Percentiles rank a stretch among this genome's conserved stretches.
phyloP scores from a whole-genome alignment of 2,888 invertebrate species.

The Agrochola macilenta region DNA sequence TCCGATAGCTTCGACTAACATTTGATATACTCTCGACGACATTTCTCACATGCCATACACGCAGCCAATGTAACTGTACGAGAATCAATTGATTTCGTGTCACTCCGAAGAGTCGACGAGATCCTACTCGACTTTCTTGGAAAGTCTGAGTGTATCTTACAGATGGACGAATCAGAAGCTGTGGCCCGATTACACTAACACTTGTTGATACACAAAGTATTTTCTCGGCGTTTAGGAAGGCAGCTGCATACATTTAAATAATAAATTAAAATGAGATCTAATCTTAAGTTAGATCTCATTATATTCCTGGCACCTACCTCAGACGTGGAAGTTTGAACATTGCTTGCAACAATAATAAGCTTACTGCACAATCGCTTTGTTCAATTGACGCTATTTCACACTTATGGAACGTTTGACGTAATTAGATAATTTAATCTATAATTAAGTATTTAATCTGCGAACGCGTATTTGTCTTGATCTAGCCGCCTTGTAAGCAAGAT shows the following conservation, averaged over 20 bases:
- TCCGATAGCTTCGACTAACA: constrained; percentile 84
- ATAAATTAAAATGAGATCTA: constrained; percentile 26
- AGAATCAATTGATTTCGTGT: constrained; percentile 70
- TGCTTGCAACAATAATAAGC: constrained; percentile 23
- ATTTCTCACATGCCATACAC: constrained; percentile 81
- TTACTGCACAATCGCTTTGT: constrained; percentile 32
- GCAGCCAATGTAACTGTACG: constrained; percentile 79
- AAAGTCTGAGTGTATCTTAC: constrained; percentile 52
- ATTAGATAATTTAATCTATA: constrained; percentile 53
- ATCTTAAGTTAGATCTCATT: constrained; percentile 36
- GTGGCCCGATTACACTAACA: constrained; percentile 24
- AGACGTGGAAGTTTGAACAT: constrained; percentile 17
- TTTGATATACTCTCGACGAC: constrained; percentile 84
- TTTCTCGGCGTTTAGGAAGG: constrained; percentile 19
- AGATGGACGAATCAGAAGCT: constrained; percentile 32
- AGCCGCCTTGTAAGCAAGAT: constrained; percentile 56
- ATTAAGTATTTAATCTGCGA: constrained; percentile 54
- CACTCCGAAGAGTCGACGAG: constrained; percentile 58
- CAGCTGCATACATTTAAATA: constrained; percentile 12
- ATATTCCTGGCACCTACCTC: constrained; percentile 26
- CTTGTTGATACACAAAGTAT: constrained; percentile 16
- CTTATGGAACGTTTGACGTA: constrained; percentile 51
- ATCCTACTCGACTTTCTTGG: constrained; percentile 63
- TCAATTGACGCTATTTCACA: constrained; percentile 22
- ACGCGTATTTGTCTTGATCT: constrained; percentile 51